Evolutionary conservation across 2,113 vertebrate species (phyloP).

Genomic region (Colaptes auratus): DNA sequence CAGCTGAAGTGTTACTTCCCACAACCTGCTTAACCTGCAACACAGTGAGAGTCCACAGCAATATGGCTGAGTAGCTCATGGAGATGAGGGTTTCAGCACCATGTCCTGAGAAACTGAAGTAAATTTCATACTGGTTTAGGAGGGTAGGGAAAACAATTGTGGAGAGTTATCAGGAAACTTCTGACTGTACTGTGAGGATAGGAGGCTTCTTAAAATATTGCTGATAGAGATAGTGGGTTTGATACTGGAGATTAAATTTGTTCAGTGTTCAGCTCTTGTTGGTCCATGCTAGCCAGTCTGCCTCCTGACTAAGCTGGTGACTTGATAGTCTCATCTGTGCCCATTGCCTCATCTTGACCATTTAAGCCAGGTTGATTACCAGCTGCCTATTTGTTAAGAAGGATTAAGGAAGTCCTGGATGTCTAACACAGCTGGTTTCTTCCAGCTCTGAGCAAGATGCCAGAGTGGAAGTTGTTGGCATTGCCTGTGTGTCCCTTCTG

Average conservation of each 20-base stretch:
- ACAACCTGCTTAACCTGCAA: not conserved
- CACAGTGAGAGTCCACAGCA: not conserved
- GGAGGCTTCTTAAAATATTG: not conserved
- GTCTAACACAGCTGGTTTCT: not conserved
- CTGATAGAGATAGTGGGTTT: not conserved
- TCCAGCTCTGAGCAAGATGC: not conserved
- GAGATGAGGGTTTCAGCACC: fast-evolving
- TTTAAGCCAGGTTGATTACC: not conserved
- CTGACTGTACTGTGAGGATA: not conserved
- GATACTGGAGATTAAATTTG: not conserved
- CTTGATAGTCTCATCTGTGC: not conserved
- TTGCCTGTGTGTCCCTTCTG: not conserved
- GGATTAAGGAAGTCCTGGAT: not conserved
- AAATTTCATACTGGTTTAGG: not conserved
- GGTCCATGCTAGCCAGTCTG: fast-evolving
- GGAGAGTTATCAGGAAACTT: not conserved
- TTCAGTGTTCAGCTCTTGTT: fast-evolving
- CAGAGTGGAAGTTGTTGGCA: not conserved
- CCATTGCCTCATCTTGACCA: not conserved
- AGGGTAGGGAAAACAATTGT: not conserved
- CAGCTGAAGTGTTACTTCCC: not conserved
- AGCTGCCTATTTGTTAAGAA: not conserved
- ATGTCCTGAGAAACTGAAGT: not conserved
- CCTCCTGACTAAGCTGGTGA: not conserved
- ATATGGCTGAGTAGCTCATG: not conserved